A percentile compares a stretch with the other conserved stretches of the same genome.
Evolutionary conservation across 2,797 vertebrate genomes (phyloP).

Genomic region (Tragelaphus oryx): DNA sequence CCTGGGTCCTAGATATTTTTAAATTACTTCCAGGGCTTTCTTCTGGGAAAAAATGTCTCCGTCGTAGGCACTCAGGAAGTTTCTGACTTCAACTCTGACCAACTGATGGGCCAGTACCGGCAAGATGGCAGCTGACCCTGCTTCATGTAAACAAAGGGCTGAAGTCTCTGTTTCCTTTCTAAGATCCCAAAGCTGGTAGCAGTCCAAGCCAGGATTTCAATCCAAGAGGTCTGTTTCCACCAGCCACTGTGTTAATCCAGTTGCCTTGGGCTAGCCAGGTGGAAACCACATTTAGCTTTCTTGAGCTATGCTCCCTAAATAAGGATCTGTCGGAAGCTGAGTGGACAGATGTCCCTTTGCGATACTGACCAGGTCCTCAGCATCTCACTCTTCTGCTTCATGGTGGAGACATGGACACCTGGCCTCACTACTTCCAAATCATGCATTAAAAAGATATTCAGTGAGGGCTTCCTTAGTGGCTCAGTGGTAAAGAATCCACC

Average conservation of each 20-base stretch:
- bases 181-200: background rate
- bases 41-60: background rate
- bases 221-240: background rate
- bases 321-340: background rate
- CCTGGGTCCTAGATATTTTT: background rate
- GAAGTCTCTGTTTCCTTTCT: background rate
- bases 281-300: background rate
- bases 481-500: background rate
- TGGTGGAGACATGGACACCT: rapidly evolving
- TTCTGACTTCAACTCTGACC: background rate
- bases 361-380: background rate
- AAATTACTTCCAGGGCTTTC: background rate
- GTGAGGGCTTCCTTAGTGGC: background rate
- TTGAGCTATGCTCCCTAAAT: background rate
- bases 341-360: background rate
- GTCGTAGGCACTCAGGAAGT: background rate
- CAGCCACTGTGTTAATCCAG: background rate
- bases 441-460: background rate
- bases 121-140: background rate
- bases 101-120: background rate
- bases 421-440: background rate
- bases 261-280: background rate
- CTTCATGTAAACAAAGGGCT: background rate
- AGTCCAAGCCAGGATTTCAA: background rate
- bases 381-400: too few species aligned